Base-by-base conservation (phyloP, 2,113 vertebrate genomes). In the Ciconia maguari region DNA sequence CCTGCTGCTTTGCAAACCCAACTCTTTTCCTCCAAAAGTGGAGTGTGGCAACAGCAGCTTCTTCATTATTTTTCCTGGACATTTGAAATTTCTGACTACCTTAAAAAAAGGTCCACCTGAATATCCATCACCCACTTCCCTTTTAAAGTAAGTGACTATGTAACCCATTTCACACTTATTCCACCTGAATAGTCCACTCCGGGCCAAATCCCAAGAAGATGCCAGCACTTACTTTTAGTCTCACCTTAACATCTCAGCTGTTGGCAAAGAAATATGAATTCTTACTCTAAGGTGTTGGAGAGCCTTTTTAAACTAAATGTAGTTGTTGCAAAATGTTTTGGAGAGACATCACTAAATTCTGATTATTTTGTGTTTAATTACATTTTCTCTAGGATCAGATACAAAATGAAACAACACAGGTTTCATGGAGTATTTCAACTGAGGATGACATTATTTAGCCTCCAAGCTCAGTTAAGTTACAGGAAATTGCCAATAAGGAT, bases 1-100 rank as follows among this genome's bases (percentile, higher is more conserved):
- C 92, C 86, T 93, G 78, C 93, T 95, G 90, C 81, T 97, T 49
- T 69, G 77, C 30, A 86, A 97, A 90, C 38, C 51, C 93, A 95
- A 32, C 16, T 52, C 27, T 70, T 82, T 82, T 93, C 62, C 68
- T 92, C 77, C 75, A 71, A 92, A 92, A 77, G 61, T 68, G 55
- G 46, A 80, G 57, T 26, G 65, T 78, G 71, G 14, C 69, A 94
- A 80, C 5, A 41, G 80, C 54, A 52, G 66, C 93, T 94, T 18
- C 76, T 87, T 34, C 20, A 30, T 68, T 82, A 51, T 76, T 72
- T 95, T 71, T 83, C 55, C 75, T 52, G 42, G 49, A 44, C 10
- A 34, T 88, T 76, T 94, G 34, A 96, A 87, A 95, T 89, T 66
- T 74, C 71, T 62, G 78, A 66, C 16, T 61, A 74, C 24, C 12